A percentile compares a stretch with the other conserved stretches of the same genome.
Conservation (phyloP, 2,888 invertebrate genomes). For the Nephrotoma flavescens region DNA sequence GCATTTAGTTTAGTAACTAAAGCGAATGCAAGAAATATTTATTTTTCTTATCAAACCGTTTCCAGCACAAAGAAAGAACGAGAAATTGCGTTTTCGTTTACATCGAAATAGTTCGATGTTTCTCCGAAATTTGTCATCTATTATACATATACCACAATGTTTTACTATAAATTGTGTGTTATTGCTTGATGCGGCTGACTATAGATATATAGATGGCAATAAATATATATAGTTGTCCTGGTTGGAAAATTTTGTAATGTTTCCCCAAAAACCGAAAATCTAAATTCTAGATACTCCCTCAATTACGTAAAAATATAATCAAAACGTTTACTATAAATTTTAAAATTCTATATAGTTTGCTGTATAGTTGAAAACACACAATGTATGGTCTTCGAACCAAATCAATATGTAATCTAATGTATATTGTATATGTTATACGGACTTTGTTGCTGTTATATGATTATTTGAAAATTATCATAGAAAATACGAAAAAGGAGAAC, state of each 20-base stretch:
- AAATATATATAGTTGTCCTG: background rate
- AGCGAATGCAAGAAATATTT: no score
- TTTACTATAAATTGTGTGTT: no score
- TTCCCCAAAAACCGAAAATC: background rate
- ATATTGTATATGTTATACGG: background rate
- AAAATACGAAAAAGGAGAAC: background rate
- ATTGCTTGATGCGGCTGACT: background rate
- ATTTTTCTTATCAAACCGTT: no score
- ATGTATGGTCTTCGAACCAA: background rate
- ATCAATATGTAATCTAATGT: background rate
- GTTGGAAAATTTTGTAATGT: background rate
- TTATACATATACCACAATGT: no score
- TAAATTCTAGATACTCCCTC: background rate
- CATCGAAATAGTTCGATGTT: no score
- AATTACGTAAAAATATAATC: background rate
- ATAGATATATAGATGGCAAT: background rate
- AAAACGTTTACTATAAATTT: background rate
- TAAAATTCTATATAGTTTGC: background rate
- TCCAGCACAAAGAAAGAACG: no score
- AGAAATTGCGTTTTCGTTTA: no score
- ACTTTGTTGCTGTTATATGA: background rate
- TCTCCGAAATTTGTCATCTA: no score
- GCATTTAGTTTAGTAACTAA: no score
- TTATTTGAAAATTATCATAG: background rate
- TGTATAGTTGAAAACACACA: background rate